Evolutionary conservation across 2,113 vertebrate species (phyloP), one percentile per base, ranked within the genome.

Genomic region (Ceyx margarethae): DNA sequence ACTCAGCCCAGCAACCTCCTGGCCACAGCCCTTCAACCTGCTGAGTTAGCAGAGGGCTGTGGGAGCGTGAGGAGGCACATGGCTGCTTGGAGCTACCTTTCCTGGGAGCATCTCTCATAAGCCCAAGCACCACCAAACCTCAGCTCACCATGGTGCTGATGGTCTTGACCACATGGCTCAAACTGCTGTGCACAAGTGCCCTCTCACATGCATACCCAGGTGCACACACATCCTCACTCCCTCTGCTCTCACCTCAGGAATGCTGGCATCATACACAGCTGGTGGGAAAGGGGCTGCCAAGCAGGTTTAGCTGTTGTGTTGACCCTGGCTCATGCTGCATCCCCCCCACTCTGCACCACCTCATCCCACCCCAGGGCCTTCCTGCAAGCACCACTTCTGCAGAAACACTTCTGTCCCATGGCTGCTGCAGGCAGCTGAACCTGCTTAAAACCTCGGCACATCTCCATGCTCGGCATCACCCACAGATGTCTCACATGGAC

Each of bases 121-220:
- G 26, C 12, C 19, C 1, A 3, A 53, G 56, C 42, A 22, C 6
- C 35, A 17, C 26, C 67, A 83, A 72, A 61, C 53, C 43, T 65
- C 45, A 28, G 11, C 40, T 9, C 21, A 18, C 7, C 3, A 0
- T 0, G 0, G 33, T 9, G 13, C 58, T 58, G 56, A 14, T 3
- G 15, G 28, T 33, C 17, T 56, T 0, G 3, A 12, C 29, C 12
- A 2, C 11, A 3, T 0, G 0, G 17, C 74, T 81, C 10, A 2
- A 9, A 13, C 35, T 0, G 0, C 61, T 28, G 43, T 26, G 54
- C 43, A 23, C 0, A 1, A 51, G 51, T 45, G 69, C 74, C 11
- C 7, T 13, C 28, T 22, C 0, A 1, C 60, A 61, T 2, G 5
- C 82, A 84, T 64, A 16, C 18, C 29, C 5, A 6, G 2, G 11